These are phyloP conservation scores for Stomatorhinus walkeri DNA, from an alignment of 2,797 vertebrate genomes.

Conservation along the genomic window DNA sequence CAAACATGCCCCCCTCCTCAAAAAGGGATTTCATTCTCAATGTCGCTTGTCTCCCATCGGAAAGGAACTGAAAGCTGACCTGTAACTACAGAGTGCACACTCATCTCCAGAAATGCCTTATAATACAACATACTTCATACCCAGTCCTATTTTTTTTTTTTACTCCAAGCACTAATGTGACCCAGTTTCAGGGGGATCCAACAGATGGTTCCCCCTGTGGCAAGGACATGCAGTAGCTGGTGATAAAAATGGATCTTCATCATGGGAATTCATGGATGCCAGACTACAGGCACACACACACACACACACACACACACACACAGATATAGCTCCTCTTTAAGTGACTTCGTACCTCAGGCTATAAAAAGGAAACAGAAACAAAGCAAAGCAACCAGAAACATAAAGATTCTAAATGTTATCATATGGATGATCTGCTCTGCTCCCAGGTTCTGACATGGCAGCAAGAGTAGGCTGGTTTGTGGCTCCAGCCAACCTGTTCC, in stretches of 20 bases:
- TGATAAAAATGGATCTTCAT: constrained; percentile 51
- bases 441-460: background rate
- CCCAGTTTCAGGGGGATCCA: constrained; percentile 48
- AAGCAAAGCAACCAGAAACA: constrained; percentile 30
- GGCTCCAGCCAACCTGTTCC: constrained; percentile 39
- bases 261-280: constrained; percentile 45
- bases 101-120: constrained; percentile 27
- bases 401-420: constrained; percentile 24
- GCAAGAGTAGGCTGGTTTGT: background rate
- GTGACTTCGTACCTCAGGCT: background rate
- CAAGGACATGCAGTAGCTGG: constrained; percentile 41
- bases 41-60: background rate
- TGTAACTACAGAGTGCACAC: constrained; percentile 20
- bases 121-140: constrained; percentile 19
- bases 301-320: constrained; percentile 27
- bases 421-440: background rate
- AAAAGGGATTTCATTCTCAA: background rate
- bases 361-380: constrained; percentile 24
- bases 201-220: constrained; percentile 51
- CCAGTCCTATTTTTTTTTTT: constrained; percentile 16
- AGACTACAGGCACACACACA: background rate
- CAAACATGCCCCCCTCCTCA: background rate
- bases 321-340: constrained; percentile 9
- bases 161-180: constrained; percentile 38
- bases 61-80: background rate